phyloP scores from a whole-genome alignment of 1,140 invertebrate genomes.

The Phenacoccus solenopsis region DNA sequence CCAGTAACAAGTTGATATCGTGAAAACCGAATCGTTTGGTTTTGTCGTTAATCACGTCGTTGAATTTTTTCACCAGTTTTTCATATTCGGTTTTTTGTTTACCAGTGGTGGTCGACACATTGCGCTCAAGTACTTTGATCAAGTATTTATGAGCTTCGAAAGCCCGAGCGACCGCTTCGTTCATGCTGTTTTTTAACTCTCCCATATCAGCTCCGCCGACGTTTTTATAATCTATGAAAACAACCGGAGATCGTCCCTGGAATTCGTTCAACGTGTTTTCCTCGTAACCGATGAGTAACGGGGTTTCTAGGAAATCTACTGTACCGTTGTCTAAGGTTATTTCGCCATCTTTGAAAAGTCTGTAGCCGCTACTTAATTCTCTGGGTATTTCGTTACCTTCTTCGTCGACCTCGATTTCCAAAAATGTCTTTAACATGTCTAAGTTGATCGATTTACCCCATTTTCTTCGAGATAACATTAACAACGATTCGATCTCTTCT shows the following conservation, averaged over 20 bases:
- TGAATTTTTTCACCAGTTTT: no score
- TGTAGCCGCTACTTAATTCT: not conserved
- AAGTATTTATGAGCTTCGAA: not conserved
- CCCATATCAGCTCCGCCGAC: not conserved
- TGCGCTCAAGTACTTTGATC: no score
- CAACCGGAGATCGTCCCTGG: not conserved
- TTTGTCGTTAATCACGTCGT: no score
- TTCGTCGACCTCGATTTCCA: not conserved
- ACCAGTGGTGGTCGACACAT: no score
- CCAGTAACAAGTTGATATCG: no score
- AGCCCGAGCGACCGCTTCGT: not conserved
- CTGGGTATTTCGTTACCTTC: not conserved
- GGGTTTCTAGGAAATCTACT: not conserved
- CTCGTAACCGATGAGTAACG: not conserved
- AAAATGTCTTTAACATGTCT: not conserved
- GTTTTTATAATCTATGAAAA: not conserved
- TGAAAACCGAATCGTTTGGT: no score
- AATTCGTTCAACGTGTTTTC: not conserved
- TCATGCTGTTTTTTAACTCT: not conserved
- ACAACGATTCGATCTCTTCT: not conserved
- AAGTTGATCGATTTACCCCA: slow-evolving; percentile 12
- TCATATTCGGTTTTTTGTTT: no score
- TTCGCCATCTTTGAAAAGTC: not conserved
- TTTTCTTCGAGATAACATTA: not conserved
- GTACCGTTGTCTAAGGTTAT: not conserved